Conservation (phyloP, 2,113 vertebrate genomes). For the Tringa solitaria region DNA sequence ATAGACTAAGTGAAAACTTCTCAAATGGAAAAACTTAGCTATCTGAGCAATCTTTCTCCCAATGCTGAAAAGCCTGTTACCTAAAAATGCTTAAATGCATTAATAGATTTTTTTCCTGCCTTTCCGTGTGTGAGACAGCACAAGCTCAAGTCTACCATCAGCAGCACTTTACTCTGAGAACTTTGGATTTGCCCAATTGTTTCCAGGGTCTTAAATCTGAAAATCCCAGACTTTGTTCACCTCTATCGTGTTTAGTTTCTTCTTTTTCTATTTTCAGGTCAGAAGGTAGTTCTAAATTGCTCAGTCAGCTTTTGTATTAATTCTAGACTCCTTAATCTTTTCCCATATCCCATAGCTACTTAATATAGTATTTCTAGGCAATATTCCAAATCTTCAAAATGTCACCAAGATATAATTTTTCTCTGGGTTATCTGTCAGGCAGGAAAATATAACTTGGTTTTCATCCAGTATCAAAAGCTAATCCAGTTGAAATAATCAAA, state of each 20-base stretch:
- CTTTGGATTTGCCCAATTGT: neutral
- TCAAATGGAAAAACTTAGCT: neutral
- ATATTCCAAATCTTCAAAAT: slow-evolving; percentile 18
- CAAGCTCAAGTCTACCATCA: neutral
- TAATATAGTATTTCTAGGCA: neutral
- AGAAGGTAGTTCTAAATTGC: neutral
- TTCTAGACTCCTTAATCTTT: slow-evolving; percentile 13
- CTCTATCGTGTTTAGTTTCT: neutral
- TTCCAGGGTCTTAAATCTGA: slow-evolving; percentile 17
- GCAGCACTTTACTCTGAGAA: neutral
- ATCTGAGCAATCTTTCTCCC: neutral
- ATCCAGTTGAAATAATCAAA: neutral
- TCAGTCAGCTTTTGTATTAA: neutral
- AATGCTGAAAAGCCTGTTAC: neutral
- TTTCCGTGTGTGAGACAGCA: neutral
- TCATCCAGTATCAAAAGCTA: neutral
- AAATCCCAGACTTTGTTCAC: neutral
- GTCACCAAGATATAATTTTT: neutral
- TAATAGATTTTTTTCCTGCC: neutral
- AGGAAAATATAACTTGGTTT: neutral
- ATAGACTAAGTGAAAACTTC: neutral
- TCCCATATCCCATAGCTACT: neutral
- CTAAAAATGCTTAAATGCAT: neutral
- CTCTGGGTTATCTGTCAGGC: neutral
- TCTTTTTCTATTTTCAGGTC: neutral